These are phyloP conservation scores for Pitta sordida DNA, from an alignment of 2,113 vertebrate genomes.

Conservation along the genomic window DNA sequence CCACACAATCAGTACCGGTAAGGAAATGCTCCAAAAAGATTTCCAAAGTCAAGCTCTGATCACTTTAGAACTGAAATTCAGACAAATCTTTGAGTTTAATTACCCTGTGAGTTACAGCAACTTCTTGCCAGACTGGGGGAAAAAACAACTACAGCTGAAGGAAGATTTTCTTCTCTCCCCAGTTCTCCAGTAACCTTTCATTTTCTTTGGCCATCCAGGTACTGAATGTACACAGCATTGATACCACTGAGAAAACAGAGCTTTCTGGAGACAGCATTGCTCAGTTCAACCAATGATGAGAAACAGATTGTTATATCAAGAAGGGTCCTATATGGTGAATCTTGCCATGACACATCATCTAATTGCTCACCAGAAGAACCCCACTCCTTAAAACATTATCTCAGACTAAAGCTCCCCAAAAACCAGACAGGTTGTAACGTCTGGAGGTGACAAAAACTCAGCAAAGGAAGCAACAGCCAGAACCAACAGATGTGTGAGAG, in stretches of 20 bases:
- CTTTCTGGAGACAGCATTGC: neutral
- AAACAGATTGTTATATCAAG: neutral
- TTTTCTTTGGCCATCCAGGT: neutral
- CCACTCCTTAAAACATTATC: neutral
- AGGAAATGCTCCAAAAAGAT: conserved; percentile 75
- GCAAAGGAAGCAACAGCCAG: neutral
- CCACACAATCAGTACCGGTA: conserved; percentile 75
- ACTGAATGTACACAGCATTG: neutral
- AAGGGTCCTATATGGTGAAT: neutral
- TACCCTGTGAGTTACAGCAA: conserved; percentile 65
- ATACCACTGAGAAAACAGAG: neutral
- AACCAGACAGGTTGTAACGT: neutral
- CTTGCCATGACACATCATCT: neutral
- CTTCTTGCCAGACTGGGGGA: conserved; percentile 64
- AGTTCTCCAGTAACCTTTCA: neutral
- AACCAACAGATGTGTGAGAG: neutral
- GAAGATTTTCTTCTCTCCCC: neutral
- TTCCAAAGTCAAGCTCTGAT: conserved; percentile 75
- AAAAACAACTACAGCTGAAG: neutral
- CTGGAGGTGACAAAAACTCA: neutral
- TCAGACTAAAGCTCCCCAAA: neutral
- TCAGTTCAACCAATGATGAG: neutral
- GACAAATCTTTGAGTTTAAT: conserved; percentile 75
- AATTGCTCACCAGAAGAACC: neutral
- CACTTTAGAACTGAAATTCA: conserved; percentile 80